Evolutionary conservation across 2,888 invertebrate genomes (phyloP).

Genomic region (Cataglyphis altisquamis): DNA sequence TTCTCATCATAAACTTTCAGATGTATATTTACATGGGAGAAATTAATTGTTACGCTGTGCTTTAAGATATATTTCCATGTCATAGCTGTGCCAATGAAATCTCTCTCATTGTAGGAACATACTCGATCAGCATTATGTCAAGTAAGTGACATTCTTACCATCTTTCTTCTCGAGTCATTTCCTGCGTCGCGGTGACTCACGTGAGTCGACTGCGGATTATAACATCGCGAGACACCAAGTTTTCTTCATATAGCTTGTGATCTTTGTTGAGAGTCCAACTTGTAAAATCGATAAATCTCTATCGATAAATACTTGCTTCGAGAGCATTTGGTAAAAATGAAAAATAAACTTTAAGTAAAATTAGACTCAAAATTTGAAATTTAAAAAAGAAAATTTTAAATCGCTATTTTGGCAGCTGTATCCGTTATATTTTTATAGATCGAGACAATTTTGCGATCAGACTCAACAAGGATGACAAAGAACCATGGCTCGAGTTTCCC

Average conservation of each 20-base stretch:
- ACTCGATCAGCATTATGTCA: conserved; percentile 34
- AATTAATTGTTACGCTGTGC: neutral
- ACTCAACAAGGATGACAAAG: neutral
- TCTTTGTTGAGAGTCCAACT: conserved; percentile 23
- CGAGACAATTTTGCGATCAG: neutral
- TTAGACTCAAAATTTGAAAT: neutral
- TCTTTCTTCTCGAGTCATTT: conserved; percentile 75
- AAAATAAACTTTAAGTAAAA: neutral
- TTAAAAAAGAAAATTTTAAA: neutral
- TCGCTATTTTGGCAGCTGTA: neutral
- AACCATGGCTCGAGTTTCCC: neutral
- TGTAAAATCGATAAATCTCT: neutral
- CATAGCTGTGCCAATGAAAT: neutral
- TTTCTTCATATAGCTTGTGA: neutral
- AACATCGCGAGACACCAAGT: neutral
- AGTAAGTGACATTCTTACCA: conserved; percentile 48
- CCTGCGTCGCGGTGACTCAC: conserved; percentile 74
- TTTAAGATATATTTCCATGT: neutral
- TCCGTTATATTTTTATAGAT: neutral
- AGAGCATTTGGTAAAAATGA: neutral
- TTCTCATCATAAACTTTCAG: neutral
- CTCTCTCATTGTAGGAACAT: neutral
- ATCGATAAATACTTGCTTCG: neutral
- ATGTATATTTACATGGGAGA: neutral
- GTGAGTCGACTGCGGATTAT: conserved; percentile 71